Percentiles rank a stretch among this genome's conserved stretches.
Conservation (phyloP, 1,140 invertebrate genomes). For the Ericerus pela region DNA sequence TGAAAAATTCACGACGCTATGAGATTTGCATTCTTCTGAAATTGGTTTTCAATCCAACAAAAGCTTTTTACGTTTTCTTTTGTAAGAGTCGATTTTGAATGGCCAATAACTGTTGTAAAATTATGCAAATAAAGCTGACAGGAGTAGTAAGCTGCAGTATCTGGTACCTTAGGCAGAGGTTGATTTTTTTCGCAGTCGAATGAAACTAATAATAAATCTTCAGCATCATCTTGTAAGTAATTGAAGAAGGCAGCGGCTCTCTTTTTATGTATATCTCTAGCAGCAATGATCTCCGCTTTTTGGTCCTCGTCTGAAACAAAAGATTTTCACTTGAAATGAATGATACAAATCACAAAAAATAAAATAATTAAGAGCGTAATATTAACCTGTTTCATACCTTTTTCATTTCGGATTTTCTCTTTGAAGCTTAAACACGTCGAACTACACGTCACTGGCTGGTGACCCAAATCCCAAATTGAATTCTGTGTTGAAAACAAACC, state of each 20-base stretch:
- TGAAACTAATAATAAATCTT: constrained; percentile 21
- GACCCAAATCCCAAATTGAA: constrained; percentile 21
- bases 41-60: too few species aligned
- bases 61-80: too few species aligned
- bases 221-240: constrained; percentile 23
- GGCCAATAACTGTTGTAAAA: constrained; percentile 26
- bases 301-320: constrained; percentile 9
- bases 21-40: constrained; percentile 26
- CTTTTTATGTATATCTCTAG: constrained; percentile 23
- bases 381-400: too few species aligned
- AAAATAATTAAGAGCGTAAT: too few species aligned
- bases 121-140: constrained; percentile 30
- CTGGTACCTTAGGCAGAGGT: constrained; percentile 25
- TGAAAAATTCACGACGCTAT: constrained; percentile 26
- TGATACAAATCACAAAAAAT: too few species aligned
- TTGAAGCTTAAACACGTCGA: constrained; percentile 20
- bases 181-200: constrained; percentile 32
- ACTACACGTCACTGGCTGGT: constrained; percentile 21
- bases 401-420: constrained; percentile 20
- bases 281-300: constrained; percentile 18
- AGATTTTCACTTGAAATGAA: background rate
- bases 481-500: constrained; percentile 17
- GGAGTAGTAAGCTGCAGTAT: constrained; percentile 28
- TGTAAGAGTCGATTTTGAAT: constrained; percentile 24
- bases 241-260: constrained; percentile 27